Percentiles rank a stretch among this genome's conserved stretches.
phyloP scores from a whole-genome alignment of 2,113 vertebrate genomes.

The Gavia stellata region DNA sequence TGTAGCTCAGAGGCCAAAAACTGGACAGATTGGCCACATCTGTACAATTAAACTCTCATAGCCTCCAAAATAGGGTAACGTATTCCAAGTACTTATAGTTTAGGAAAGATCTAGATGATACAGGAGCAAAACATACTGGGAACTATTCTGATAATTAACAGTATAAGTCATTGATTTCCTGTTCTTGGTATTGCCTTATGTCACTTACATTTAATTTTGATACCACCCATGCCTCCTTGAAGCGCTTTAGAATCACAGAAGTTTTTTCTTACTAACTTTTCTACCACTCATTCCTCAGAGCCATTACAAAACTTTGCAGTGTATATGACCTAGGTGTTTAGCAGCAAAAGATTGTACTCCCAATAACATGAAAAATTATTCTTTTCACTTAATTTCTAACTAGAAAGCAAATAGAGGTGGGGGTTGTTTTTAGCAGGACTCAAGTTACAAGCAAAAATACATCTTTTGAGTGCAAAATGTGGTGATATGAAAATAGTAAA shows the following conservation, averaged over 20 bases:
- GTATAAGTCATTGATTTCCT: background rate
- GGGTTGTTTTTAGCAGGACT: background rate
- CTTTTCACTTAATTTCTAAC: background rate
- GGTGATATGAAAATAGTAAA: background rate
- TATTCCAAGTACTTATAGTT: background rate
- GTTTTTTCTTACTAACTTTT: background rate
- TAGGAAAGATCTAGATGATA: background rate
- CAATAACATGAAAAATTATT: background rate
- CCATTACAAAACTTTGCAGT: background rate
- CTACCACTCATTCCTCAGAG: background rate
- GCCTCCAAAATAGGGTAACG: background rate
- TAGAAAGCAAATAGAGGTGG: background rate
- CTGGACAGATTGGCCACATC: background rate
- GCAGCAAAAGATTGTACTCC: background rate
- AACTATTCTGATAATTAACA: background rate
- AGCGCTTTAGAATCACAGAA: background rate
- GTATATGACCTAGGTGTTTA: background rate
- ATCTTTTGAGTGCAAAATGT: background rate
- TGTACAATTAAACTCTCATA: background rate
- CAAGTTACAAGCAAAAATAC: background rate
- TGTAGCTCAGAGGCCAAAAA: background rate
- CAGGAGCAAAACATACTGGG: rapidly evolving
- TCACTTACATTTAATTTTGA: background rate
- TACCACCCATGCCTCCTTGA: background rate
- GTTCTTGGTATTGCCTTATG: background rate